Evolutionary conservation across 2,888 invertebrate genomes (phyloP), one percentile per base, ranked within the genome.

Genomic region (Lamellibrachia satsuma): DNA sequence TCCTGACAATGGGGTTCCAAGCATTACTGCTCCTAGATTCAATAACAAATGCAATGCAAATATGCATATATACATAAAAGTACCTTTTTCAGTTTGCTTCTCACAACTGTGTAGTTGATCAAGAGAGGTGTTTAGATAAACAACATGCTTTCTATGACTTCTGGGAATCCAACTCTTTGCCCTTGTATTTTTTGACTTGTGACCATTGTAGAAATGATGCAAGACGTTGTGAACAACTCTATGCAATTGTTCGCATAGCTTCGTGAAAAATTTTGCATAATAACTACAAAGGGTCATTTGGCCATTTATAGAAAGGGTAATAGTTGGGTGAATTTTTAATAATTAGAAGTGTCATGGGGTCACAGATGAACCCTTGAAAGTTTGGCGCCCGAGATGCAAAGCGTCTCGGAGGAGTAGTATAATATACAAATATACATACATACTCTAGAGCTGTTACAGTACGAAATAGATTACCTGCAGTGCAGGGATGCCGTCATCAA

Each of bases 401-500:
- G 39, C 39, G 39, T 39, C 39, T 39, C 39, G 39, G 39, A 39
- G 39, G 39, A 39, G 39, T 39, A 39, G 39, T 39, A 39, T 39
- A 39, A 39, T 39, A 39, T 39, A 39, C 39, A 39, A 39, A 39
- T 0, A 39, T 39, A 39, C 39, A 39, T 39, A 39, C 39, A 39
- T 39, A 39, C 39, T 90, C n/a, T 90, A n/a, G 11, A 90, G 90
- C 15, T n/a, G 15, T 90, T 90, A 92, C 39, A 39, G 39, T 39
- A 92, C 27, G 92, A 55, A 6, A 93, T 91, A 92, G 95, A 94
- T 93, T 93, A 96, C 95, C 94, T 95, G 94, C 90, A 96, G 93
- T 22, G 95, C 94, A 22, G 96, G 96, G n/a, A 96, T 93, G 91
- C 94, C 94, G 27, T 95, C 95, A 51, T 94, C 94, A 91, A 96